Percentiles rank a stretch among this genome's conserved stretches.
Evolutionary conservation across 2,888 invertebrate genomes (phyloP).

Genomic region (Leptothorax acervorum): DNA sequence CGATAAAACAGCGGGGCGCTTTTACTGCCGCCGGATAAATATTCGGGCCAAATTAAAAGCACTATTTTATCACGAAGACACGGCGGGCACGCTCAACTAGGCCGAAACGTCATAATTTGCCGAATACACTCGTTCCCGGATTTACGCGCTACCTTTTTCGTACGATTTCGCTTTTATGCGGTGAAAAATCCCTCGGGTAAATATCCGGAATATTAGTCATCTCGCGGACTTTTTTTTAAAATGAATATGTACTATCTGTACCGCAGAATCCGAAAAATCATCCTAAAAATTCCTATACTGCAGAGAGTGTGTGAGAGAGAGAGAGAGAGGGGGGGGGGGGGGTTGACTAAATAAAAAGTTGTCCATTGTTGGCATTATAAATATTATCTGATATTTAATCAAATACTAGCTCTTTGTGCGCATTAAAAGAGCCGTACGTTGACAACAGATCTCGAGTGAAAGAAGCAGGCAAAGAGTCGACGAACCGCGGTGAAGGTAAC

Average conservation of each 20-base stretch:
- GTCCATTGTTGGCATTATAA: not conserved
- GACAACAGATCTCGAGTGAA: conserved; percentile 24
- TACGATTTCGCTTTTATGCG: conserved; percentile 28
- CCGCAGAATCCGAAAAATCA: conserved; percentile 7
- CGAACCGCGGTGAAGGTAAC: conserved; percentile 34
- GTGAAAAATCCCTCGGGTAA: conserved; percentile 26
- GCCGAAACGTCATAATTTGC: conserved; percentile 60
- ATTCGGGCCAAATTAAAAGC: conserved; percentile 62
- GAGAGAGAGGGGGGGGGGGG: too few relatives aligned
- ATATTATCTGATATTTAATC: not conserved
- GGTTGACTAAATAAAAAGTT: not conserved
- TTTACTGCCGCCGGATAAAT: conserved; percentile 64
- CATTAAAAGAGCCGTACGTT: not conserved
- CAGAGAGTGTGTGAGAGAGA: too few relatives aligned
- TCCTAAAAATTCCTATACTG: not conserved
- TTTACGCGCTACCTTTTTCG: conserved; percentile 34
- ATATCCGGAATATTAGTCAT: conserved; percentile 34
- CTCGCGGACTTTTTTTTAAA: not conserved
- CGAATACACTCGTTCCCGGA: conserved; percentile 41
- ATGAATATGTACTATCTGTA: not conserved
- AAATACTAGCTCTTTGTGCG: not conserved
- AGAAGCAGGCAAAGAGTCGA: conserved; percentile 24
- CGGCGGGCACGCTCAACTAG: conserved; percentile 30
- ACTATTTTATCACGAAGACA: conserved; percentile 60
- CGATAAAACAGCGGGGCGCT: conserved; percentile 63